Evolutionary conservation across 2,113 vertebrate species (phyloP).

Genomic region (Hylia prasina): DNA sequence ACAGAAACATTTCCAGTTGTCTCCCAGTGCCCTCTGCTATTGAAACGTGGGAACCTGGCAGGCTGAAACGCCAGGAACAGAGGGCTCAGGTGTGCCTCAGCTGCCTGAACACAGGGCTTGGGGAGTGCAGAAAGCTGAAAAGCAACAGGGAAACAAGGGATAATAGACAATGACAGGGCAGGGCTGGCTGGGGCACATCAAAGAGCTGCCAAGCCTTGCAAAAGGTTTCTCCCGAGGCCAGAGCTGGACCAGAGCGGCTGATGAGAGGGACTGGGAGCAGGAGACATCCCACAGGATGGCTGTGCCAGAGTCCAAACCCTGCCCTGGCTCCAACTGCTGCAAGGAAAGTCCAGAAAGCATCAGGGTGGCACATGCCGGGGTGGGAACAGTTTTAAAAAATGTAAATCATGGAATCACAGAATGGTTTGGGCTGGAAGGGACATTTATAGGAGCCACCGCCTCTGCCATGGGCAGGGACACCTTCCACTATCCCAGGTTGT

Average conservation of each 20-base stretch:
- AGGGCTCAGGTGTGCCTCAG: not conserved
- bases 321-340: not conserved
- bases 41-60: accelerated
- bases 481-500: accelerated
- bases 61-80: not conserved
- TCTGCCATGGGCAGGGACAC: not conserved
- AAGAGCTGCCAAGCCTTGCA: not conserved
- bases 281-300: not conserved
- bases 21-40: not conserved
- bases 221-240: not conserved
- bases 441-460: not conserved
- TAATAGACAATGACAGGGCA: not conserved
- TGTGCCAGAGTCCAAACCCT: not conserved
- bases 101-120: not conserved
- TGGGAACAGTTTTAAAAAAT: not conserved
- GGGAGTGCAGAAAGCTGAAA: not conserved
- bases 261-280: not conserved
- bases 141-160: not conserved
- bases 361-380: accelerated
- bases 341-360: not conserved
- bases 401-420: not conserved
- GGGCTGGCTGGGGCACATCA: not conserved
- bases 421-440: not conserved
- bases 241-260: not conserved
- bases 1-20: not conserved